Evolutionary conservation across 2,113 vertebrate species (phyloP).

Genomic region (Callionymus lyra): DNA sequence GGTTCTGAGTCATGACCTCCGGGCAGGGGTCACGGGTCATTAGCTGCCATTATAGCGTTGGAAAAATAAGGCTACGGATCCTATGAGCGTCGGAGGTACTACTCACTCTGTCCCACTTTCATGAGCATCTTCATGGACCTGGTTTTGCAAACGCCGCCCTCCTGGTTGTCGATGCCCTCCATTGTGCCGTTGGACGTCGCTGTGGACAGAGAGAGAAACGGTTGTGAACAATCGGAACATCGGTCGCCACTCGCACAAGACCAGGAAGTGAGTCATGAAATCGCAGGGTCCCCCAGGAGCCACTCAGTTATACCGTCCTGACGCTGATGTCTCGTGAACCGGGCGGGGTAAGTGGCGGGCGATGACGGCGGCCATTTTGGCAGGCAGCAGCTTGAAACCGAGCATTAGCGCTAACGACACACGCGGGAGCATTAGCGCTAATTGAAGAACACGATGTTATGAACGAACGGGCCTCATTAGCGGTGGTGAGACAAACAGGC

Average conservation of each 20-base stretch:
- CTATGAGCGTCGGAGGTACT: slow-evolving; percentile 20
- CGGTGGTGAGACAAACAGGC: slow-evolving; percentile 5
- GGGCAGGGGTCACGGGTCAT: no score
- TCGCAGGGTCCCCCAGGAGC: no score
- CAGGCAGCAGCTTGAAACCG: slow-evolving; percentile 2
- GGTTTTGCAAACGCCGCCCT: slow-evolving; percentile 96
- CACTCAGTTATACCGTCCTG: no score
- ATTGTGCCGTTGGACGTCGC: slow-evolving; percentile 97
- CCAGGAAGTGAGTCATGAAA: no score
- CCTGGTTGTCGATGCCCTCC: slow-evolving; percentile 98
- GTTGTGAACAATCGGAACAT: slow-evolving; percentile 8
- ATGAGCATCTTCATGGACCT: slow-evolving; percentile 99
- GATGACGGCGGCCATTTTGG: neutral
- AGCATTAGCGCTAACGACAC: slow-evolving; percentile 24
- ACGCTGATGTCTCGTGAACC: no score
- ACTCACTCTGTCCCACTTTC: slow-evolving; percentile 99
- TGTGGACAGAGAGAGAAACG: slow-evolving; percentile 33
- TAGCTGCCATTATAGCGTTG: no score
- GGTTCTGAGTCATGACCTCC: no score
- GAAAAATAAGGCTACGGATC: no score
- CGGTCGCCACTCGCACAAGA: no score
- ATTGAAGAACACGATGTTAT: slow-evolving; percentile 32
- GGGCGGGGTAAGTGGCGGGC: neutral
- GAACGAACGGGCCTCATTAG: slow-evolving; percentile 9
- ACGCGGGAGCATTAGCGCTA: slow-evolving; percentile 13